phyloP scores from a whole-genome alignment of 2,888 invertebrate species.

The Nipponacmea schrenckii region DNA sequence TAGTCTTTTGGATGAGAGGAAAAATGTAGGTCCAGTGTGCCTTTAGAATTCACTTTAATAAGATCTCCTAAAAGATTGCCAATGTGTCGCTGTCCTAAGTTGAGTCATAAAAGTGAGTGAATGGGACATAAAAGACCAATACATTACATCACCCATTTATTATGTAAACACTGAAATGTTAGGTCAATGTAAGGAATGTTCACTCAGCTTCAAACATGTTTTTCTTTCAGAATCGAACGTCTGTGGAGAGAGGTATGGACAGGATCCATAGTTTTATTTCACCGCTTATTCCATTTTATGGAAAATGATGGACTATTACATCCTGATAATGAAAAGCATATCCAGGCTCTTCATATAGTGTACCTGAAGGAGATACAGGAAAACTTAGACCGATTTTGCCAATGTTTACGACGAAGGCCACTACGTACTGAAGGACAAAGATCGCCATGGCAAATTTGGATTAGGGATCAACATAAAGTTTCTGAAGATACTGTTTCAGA shows the following conservation, averaged over 20 bases:
- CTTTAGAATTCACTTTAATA: no score
- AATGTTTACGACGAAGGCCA: conserved; percentile 10
- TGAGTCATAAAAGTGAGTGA: no score
- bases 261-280: conserved; percentile 20
- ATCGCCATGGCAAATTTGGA: conserved; percentile 24
- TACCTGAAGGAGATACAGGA: conserved; percentile 10
- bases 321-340: conserved; percentile 19
- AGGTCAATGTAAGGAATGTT: no score
- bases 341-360: conserved; percentile 20
- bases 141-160: no score
- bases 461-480: not conserved
- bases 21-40: no score
- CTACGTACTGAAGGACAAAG: conserved; percentile 21
- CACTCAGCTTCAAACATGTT: no score
- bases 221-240: conserved; percentile 20
- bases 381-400: conserved; percentile 15
- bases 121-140: no score
- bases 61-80: no score
- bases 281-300: conserved; percentile 18
- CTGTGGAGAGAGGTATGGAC: conserved; percentile 28
- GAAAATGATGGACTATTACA: conserved; percentile 20
- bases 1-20: no score
- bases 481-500: not conserved
- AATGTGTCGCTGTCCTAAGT: no score
- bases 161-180: no score